These are phyloP conservation scores for Drosophila rhopaloa DNA, from an alignment of 1,140 invertebrate species.

Conservation along the genomic window DNA sequence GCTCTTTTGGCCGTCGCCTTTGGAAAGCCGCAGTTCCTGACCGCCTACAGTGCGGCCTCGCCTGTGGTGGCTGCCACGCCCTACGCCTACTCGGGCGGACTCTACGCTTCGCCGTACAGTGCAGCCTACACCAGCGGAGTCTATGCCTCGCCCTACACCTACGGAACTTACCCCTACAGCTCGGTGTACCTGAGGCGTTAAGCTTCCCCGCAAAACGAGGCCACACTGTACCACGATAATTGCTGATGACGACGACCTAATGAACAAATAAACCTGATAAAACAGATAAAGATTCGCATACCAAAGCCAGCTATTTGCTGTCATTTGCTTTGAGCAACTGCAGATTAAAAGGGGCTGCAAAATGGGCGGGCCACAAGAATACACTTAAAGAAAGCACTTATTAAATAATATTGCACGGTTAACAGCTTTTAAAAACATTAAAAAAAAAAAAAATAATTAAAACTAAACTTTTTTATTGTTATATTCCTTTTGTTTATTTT, in stretches of 20 bases:
- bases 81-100: conserved; percentile 66
- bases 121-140: conserved; percentile 66
- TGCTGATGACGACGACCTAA: conserved; percentile 41
- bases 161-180: conserved; percentile 69
- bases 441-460: background rate
- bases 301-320: conserved; percentile 37
- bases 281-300: conserved; percentile 33
- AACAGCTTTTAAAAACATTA: background rate
- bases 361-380: background rate
- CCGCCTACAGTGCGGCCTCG: conserved; percentile 63
- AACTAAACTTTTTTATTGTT: background rate
- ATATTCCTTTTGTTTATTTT: background rate
- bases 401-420: conserved; percentile 1
- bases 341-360: conserved; percentile 10
- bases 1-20: conserved; percentile 71
- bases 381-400: background rate
- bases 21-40: conserved; percentile 73
- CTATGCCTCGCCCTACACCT: conserved; percentile 65
- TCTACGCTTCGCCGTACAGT: conserved; percentile 65
- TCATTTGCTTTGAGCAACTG: conserved; percentile 49
- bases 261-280: conserved; percentile 58
- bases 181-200: conserved; percentile 67
- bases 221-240: conserved; percentile 33
- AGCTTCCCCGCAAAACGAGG: background rate
- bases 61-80: conserved; percentile 66